Percentiles rank a stretch among this genome's conserved stretches.
Conservation (phyloP, 2,797 vertebrate genomes). For the Coccyzus lansbergi region DNA sequence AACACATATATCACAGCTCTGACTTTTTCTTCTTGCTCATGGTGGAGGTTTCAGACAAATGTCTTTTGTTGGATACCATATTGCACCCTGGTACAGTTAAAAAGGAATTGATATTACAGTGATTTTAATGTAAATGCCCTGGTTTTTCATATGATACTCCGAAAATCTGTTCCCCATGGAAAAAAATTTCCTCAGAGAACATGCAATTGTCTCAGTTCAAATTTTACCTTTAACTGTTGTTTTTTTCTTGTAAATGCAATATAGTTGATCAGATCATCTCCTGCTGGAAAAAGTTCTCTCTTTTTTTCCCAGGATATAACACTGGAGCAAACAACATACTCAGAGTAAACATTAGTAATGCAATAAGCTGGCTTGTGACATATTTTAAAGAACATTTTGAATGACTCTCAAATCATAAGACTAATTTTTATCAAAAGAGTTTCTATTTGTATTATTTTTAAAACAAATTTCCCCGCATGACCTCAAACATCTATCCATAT, state of each 20-base stretch:
- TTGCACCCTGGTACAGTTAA: background rate
- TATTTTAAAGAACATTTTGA: background rate
- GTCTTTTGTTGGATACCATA: background rate
- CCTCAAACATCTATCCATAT: background rate
- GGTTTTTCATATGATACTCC: background rate
- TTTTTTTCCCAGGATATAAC: background rate
- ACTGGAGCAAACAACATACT: background rate
- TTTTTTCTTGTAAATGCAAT: background rate
- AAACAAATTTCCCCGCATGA: background rate
- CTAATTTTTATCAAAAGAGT: background rate
- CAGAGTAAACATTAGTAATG: background rate
- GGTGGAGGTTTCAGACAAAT: background rate
- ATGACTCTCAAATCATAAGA: background rate
- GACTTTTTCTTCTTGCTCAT: background rate
- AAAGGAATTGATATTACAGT: background rate
- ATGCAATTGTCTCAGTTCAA: background rate
- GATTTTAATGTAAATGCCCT: background rate
- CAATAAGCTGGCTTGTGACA: background rate
- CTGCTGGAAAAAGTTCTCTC: background rate
- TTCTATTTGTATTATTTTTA: background rate
- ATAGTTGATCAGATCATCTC: background rate
- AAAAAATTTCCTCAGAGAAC: background rate
- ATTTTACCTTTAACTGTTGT: background rate
- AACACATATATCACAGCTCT: background rate
- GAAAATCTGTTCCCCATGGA: fast-evolving